These are phyloP conservation scores for Phalacrocorax pelagicus DNA, from an alignment of 2,113 vertebrate species.

Conservation along the genomic window DNA sequence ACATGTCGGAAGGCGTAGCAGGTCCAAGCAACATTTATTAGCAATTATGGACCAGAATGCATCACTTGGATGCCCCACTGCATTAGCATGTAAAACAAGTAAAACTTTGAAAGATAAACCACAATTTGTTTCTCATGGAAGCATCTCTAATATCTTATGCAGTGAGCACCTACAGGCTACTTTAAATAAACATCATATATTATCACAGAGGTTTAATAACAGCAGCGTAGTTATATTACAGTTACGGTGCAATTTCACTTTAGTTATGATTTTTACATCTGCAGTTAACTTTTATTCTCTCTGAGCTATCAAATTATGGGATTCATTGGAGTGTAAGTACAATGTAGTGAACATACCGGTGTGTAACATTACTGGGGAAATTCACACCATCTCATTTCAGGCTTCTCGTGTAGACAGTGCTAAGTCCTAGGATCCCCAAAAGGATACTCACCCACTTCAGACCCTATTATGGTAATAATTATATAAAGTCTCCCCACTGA, in stretches of 20 bases:
- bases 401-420: neutral
- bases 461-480: neutral
- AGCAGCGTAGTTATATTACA: neutral
- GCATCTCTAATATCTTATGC: neutral
- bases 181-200: neutral
- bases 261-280: neutral
- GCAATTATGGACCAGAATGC: neutral
- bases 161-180: neutral
- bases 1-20: neutral
- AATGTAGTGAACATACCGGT: fast-evolving
- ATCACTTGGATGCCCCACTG: neutral
- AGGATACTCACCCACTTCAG: neutral
- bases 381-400: neutral
- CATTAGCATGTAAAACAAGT: neutral
- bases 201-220: neutral
- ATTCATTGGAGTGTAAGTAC: neutral
- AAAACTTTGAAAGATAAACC: neutral
- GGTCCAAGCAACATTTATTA: neutral
- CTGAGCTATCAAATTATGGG: neutral
- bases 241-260: neutral
- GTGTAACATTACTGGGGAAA: neutral
- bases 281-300: neutral
- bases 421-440: neutral
- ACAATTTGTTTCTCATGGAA: neutral
- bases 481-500: neutral